Conservation (phyloP, 2,888 invertebrate genomes). For the Pinctada fucata region DNA sequence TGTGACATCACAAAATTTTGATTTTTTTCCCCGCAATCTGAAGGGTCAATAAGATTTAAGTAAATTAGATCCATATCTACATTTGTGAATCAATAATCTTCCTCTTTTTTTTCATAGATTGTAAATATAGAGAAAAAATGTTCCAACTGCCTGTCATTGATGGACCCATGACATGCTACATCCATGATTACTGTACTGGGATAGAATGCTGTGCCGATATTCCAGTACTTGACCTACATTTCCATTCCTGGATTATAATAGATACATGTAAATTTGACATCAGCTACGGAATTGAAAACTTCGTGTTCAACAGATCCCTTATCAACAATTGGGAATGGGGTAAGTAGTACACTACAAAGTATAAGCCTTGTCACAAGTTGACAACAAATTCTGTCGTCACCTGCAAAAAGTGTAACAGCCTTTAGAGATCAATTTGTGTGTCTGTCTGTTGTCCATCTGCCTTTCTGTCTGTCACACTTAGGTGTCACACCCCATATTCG, state of each 20-base stretch:
- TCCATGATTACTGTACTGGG: conserved; percentile 43
- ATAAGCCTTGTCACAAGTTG: too few relatives aligned
- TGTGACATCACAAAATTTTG: too few relatives aligned
- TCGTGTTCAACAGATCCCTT: conserved; percentile 46
- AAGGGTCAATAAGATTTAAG: too few relatives aligned
- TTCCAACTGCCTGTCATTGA: conserved; percentile 43
- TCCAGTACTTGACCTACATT: conserved; percentile 34
- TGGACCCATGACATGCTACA: conserved; percentile 42
- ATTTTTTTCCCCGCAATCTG: too few relatives aligned
- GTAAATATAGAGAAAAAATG: conserved; percentile 32
- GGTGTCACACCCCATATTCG: too few relatives aligned
- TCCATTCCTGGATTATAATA: conserved; percentile 39
- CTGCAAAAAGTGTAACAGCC: too few relatives aligned
- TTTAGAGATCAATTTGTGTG: too few relatives aligned
- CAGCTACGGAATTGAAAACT: conserved; percentile 52
- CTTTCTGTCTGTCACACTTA: too few relatives aligned
- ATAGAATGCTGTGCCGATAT: conserved; percentile 46
- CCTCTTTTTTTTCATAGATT: conserved; percentile 38
- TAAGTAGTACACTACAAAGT: conserved; percentile 23
- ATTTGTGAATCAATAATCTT: too few relatives aligned
- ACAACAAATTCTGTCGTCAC: too few relatives aligned
- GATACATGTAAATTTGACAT: conserved; percentile 44
- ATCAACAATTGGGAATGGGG: conserved; percentile 54
- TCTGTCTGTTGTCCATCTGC: too few relatives aligned
- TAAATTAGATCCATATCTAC: too few relatives aligned